Conservation (phyloP, 2,888 invertebrate genomes). For the Philonicus albiceps region DNA sequence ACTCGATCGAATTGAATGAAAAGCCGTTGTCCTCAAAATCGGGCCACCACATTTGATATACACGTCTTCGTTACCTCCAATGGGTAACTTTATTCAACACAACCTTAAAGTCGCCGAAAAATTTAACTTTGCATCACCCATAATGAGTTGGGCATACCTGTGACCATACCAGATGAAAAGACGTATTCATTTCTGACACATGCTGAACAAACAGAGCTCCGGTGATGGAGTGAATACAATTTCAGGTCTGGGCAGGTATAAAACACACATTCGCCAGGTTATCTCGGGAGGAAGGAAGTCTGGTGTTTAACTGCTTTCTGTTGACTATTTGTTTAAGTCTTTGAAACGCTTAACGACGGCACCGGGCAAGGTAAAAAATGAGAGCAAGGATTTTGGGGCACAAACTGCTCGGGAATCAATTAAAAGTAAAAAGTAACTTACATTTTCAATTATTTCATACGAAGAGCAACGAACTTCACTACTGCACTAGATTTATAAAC, state of each 20-base stretch:
- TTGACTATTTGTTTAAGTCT: constrained; percentile 32
- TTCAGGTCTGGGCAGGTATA: constrained; percentile 15
- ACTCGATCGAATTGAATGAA: background rate
- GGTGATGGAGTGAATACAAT: background rate
- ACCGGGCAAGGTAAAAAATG: background rate
- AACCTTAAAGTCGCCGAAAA: background rate
- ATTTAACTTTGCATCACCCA: constrained; percentile 1
- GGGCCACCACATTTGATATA: background rate
- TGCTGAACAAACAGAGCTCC: constrained; percentile 11
- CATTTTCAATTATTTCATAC: background rate
- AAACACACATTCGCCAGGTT: constrained; percentile 35
- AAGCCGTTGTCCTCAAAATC: background rate
- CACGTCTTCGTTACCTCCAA: background rate
- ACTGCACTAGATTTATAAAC: background rate
- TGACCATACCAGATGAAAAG: background rate
- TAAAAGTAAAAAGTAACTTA: background rate
- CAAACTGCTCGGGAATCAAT: background rate
- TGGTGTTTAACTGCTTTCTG: constrained; percentile 40
- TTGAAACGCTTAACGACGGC: constrained; percentile 23
- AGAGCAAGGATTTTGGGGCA: background rate
- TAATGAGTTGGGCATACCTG: constrained; percentile 2
- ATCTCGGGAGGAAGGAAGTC: constrained; percentile 45
- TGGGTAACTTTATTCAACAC: background rate
- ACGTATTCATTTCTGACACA: constrained; percentile 28
- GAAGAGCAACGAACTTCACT: background rate